phyloP scores from a whole-genome alignment of 2,797 vertebrate species.

The Coregonus ussuriensis region DNA sequence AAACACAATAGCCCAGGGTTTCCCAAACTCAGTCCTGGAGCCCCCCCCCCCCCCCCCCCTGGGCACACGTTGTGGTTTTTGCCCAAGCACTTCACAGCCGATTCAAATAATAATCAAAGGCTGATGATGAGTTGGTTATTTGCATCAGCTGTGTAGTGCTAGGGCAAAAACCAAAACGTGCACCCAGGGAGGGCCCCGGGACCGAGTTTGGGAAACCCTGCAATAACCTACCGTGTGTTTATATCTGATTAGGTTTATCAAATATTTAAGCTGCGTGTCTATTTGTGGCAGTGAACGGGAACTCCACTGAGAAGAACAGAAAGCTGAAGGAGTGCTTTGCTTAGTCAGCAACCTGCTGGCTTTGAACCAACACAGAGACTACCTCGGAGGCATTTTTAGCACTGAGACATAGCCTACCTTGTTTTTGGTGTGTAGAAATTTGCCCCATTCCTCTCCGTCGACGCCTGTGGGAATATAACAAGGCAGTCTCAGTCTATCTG shows the following conservation, averaged over 20 bases:
- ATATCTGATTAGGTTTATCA: not conserved
- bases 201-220: too few relatives aligned
- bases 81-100: too few relatives aligned
- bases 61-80: too few relatives aligned
- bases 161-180: too few relatives aligned
- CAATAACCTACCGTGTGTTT: not conserved
- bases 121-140: too few relatives aligned
- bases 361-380: not conserved
- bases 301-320: not conserved
- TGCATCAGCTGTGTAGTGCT: too few relatives aligned
- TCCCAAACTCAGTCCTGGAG: not conserved
- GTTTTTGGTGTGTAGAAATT: constrained; percentile 98
- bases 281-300: not conserved
- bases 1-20: constrained; percentile 7
- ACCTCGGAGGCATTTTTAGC: not conserved
- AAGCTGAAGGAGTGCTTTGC: not conserved
- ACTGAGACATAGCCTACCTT: constrained; percentile 78
- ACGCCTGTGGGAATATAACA: constrained; percentile 77
- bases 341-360: not conserved
- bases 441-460: constrained; percentile 96
- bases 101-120: too few relatives aligned
- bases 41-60: too few relatives aligned
- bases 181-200: too few relatives aligned
- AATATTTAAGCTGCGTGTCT: constrained; percentile 19
- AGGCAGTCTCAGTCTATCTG: constrained; percentile 27